Evolutionary conservation across 1,140 invertebrate species (phyloP).

Genomic region (Limonius californicus): DNA sequence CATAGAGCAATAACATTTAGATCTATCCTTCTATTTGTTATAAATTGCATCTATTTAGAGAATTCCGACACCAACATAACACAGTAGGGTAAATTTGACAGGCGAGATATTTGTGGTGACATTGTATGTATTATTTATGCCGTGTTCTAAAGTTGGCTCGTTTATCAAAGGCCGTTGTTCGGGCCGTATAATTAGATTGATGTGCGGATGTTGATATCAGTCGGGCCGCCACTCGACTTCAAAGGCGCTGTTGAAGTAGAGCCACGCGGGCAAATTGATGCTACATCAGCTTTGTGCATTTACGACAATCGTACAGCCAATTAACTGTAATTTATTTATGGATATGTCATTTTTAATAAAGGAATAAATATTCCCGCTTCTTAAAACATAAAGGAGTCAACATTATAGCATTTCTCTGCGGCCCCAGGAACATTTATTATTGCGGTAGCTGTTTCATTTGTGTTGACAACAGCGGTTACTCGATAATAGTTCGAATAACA

Average conservation of each 20-base stretch:
- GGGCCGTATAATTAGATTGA: conserved; percentile 42
- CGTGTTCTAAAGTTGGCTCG: conserved; percentile 33
- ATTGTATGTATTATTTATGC: conserved; percentile 32
- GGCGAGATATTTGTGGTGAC: conserved; percentile 25
- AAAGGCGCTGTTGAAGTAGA: conserved; percentile 31
- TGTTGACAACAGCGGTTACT: not conserved
- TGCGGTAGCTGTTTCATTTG: not conserved
- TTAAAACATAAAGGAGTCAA: not conserved
- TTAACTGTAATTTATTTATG: conserved; percentile 34
- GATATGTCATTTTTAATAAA: conserved; percentile 32
- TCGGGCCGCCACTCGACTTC: conserved; percentile 32
- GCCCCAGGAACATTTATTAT: not conserved
- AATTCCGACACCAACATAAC: not conserved
- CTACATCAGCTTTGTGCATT: conserved; percentile 29
- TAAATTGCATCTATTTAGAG: not conserved
- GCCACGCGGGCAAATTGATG: conserved; percentile 36
- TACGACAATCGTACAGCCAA: conserved; percentile 30
- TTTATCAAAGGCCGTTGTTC: conserved; percentile 35
- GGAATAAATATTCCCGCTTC: conserved; percentile 7
- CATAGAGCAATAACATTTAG: no score
- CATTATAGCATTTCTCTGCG: not conserved
- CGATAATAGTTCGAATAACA: not conserved
- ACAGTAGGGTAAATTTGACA: not conserved
- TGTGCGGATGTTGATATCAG: conserved; percentile 41
- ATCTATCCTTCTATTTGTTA: no score